Conservation (phyloP, 1,140 invertebrate species). For the Lineus longissimus region DNA sequence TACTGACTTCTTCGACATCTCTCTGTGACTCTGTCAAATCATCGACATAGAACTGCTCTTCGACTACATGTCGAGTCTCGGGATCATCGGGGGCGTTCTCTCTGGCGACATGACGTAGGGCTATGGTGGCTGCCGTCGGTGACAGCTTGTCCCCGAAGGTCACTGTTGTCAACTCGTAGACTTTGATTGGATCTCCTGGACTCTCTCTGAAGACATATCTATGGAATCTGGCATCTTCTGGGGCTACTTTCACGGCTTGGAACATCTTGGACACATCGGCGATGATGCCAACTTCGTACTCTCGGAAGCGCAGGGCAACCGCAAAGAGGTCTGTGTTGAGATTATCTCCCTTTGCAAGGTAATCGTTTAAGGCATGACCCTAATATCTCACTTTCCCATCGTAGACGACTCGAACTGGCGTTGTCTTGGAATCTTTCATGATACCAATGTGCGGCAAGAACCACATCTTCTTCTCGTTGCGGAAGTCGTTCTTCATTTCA, state of each 20-base stretch:
- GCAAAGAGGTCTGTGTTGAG: neutral
- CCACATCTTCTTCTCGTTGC: too few relatives aligned
- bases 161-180: neutral
- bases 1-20: neutral
- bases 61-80: neutral
- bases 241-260: neutral
- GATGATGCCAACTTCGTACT: slow-evolving; percentile 4
- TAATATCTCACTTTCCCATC: neutral
- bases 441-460: too few relatives aligned
- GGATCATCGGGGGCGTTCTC: neutral
- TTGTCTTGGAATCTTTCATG: neutral
- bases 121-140: neutral
- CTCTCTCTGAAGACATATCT: neutral
- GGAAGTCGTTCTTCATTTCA: too few relatives aligned
- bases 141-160: neutral
- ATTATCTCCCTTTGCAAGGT: neutral
- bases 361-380: neutral
- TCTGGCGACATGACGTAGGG: neutral
- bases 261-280: slow-evolving; percentile 2
- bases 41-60: neutral
- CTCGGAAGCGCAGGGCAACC: neutral
- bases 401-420: slow-evolving; percentile 2
- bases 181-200: neutral
- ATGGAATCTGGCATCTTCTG: neutral
- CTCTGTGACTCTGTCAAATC: neutral